Conservation (phyloP, 23 tunicate genomes). For the Styela plicata region DNA sequence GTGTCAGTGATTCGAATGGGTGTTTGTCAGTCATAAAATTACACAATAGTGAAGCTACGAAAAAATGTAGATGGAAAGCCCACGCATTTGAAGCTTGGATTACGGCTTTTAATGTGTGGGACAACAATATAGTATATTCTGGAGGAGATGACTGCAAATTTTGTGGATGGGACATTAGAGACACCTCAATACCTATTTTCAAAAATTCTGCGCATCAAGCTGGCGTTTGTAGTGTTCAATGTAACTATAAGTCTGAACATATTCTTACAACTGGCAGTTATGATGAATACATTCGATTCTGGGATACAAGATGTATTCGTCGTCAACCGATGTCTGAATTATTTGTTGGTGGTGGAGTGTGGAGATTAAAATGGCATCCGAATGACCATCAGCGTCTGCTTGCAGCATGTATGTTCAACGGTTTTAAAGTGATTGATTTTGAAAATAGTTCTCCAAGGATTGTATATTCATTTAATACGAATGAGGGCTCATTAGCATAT, state of each 20-base stretch:
- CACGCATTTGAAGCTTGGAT: constrained; percentile 89
- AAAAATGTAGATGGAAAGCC: constrained; percentile 33
- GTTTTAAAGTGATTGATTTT: constrained; percentile 46
- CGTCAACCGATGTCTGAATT: constrained; percentile 42
- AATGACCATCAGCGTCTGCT: constrained; percentile 16
- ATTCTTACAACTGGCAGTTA: constrained; percentile 81
- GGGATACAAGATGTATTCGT: constrained; percentile 73
- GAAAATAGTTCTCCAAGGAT: neutral
- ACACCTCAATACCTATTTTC: constrained; percentile 21
- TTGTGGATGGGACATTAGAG: constrained; percentile 66
- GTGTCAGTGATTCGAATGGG: constrained; percentile 63
- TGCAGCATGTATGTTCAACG: constrained; percentile 83
- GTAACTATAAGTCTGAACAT: constrained; percentile 32
- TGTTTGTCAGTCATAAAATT: constrained; percentile 23
- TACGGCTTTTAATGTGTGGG: constrained; percentile 25
- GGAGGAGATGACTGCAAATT: constrained; percentile 88
- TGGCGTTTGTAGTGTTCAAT: constrained; percentile 89
- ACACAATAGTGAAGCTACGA: neutral
- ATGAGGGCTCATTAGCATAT: constrained; percentile 66
- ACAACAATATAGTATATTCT: constrained; percentile 51
- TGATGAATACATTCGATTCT: constrained; percentile 67
- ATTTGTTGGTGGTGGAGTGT: constrained; percentile 81
- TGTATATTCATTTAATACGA: constrained; percentile 9
- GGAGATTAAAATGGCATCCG: constrained; percentile 85
- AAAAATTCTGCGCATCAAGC: constrained; percentile 64